Evolutionary conservation across 2,113 vertebrate genomes (phyloP).

Genomic region (Ardeotis arabs): DNA sequence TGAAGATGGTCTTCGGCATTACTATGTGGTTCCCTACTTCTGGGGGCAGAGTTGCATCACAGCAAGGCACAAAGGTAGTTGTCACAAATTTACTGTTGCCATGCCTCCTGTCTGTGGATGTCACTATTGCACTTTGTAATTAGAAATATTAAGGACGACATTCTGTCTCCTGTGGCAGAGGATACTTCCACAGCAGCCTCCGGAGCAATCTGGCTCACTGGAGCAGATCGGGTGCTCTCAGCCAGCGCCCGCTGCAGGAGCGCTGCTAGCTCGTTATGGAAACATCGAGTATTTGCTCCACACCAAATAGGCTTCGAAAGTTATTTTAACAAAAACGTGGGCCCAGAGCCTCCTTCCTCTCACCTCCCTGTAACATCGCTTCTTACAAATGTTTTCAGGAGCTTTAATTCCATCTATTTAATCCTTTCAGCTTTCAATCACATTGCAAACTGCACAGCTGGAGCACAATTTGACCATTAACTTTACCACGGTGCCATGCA

Average conservation of each 20-base stretch:
- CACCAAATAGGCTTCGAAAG: background rate
- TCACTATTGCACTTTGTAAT: background rate
- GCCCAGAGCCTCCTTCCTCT: background rate
- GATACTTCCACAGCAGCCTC: background rate
- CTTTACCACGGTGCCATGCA: background rate
- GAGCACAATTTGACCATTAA: background rate
- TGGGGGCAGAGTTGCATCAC: background rate
- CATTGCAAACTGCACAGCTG: background rate
- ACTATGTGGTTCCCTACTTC: background rate
- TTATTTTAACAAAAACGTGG: accelerated
- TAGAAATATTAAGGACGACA: background rate
- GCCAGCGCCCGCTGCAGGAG: background rate
- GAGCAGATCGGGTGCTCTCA: background rate
- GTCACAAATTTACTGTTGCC: background rate
- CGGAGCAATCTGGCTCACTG: background rate
- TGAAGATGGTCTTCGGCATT: background rate
- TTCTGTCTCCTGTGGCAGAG: background rate
- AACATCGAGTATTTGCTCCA: accelerated
- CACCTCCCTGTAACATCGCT: background rate
- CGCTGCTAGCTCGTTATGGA: accelerated
- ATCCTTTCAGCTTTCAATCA: background rate
- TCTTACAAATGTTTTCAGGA: background rate
- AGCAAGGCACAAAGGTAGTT: background rate
- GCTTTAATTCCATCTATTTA: background rate
- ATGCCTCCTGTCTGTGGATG: background rate